phyloP scores from a whole-genome alignment of 2,797 vertebrate species.

The Alectoris magna region DNA sequence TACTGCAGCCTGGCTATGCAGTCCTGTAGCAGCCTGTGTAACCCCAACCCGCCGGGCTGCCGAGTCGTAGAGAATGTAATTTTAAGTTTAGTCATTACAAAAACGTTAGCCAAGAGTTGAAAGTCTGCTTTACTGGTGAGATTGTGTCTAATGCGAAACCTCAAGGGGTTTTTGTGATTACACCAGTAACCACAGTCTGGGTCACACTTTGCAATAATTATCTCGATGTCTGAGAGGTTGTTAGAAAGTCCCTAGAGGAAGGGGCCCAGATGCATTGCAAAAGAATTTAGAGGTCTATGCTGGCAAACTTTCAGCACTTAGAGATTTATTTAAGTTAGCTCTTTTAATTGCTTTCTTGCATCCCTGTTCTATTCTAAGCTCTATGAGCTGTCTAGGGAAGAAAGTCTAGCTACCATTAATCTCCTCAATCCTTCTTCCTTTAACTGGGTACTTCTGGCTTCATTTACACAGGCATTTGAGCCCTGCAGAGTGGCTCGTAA shows the following conservation, averaged over 20 bases:
- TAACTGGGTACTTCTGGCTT: constrained; percentile 35
- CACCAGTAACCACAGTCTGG: constrained; percentile 56
- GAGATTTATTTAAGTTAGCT: constrained; percentile 57
- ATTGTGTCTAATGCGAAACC: constrained; percentile 14
- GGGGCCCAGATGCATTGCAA: constrained; percentile 14
- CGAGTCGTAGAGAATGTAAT: fast-evolving
- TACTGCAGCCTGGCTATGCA: not conserved
- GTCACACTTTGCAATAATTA: constrained; percentile 64
- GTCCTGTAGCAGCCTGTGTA: fast-evolving
- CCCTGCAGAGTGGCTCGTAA: not conserved
- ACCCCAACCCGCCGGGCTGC: fast-evolving
- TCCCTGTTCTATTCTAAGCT: constrained; percentile 40
- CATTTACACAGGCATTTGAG: constrained; percentile 12
- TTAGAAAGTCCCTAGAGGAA: constrained; percentile 45
- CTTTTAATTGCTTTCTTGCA: constrained; percentile 66
- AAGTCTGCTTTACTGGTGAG: not conserved
- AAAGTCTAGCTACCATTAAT: constrained; percentile 20
- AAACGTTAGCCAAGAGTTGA: not conserved
- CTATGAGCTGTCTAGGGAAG: constrained; percentile 52
- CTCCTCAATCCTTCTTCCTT: constrained; percentile 32
- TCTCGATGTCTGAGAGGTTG: constrained; percentile 52
- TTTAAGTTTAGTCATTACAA: not conserved
- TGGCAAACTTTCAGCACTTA: constrained; percentile 52
- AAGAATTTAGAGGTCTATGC: constrained; percentile 31
- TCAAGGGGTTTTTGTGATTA: constrained; percentile 14